Percentiles rank a stretch among this genome's conserved stretches.
phyloP scores from a whole-genome alignment of 2,797 vertebrate genomes.

The Lacerta bilineata region DNA sequence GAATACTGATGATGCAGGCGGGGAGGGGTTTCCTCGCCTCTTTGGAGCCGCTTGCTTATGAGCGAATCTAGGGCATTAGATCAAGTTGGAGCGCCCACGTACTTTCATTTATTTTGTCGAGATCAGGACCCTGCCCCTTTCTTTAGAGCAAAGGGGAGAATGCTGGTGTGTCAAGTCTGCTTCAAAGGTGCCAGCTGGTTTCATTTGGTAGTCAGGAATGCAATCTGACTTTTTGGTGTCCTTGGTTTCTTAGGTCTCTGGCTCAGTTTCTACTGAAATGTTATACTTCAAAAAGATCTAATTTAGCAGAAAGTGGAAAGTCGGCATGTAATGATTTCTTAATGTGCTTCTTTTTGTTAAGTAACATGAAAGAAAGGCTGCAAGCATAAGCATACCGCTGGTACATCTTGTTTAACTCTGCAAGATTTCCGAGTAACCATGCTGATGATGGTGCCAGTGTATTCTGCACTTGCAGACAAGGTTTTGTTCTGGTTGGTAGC shows the following conservation, averaged over 20 bases:
- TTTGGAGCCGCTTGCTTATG: slow-evolving; percentile 3
- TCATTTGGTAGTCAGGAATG: background rate
- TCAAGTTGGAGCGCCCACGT: background rate
- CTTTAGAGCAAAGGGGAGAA: background rate
- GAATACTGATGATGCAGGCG: background rate
- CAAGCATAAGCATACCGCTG: background rate
- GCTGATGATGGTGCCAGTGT: background rate
- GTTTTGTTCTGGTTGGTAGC: background rate
- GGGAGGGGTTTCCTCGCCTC: slow-evolving; percentile 19
- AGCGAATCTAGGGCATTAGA: slow-evolving; percentile 21
- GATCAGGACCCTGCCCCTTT: background rate
- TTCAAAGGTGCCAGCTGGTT: background rate
- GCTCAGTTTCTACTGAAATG: accelerated
- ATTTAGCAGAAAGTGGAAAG: background rate
- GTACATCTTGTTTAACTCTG: background rate
- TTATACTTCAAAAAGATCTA: background rate
- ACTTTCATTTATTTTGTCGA: background rate
- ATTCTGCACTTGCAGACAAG: background rate
- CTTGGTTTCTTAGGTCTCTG: too few relatives aligned
- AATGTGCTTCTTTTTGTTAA: background rate
- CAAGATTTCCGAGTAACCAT: background rate
- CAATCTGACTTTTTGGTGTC: background rate
- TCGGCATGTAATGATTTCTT: background rate
- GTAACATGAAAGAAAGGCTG: background rate
- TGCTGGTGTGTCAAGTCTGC: background rate